Percentiles rank a stretch among this genome's conserved stretches.
These are phyloP conservation scores for Chaunax sp. DNA, from an alignment of 2,797 vertebrate species.

Conservation along the genomic window DNA sequence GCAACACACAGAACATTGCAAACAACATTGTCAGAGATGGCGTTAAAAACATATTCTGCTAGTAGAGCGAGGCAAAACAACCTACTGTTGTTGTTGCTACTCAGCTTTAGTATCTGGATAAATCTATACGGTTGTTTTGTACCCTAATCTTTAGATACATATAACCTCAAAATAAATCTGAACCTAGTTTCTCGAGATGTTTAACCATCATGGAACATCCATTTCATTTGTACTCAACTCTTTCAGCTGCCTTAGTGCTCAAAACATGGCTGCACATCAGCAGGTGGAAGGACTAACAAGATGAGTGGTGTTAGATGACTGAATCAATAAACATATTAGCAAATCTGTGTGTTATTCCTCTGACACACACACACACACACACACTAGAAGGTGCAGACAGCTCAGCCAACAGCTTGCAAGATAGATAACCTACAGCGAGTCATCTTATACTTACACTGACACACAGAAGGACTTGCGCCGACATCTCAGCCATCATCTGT, in stretches of 20 bases:
- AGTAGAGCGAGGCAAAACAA: background rate
- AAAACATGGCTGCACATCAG: conserved; percentile 37
- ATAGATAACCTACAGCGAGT: conserved; percentile 70
- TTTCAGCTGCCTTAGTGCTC: background rate
- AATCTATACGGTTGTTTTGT: background rate
- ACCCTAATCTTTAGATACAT: background rate
- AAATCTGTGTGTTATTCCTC: conserved; percentile 47
- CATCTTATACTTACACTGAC: conserved; percentile 48
- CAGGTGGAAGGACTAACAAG: conserved; percentile 44
- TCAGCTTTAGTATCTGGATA: background rate
- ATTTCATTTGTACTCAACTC: background rate
- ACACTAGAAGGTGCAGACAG: conserved; percentile 44
- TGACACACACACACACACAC: conserved; percentile 26
- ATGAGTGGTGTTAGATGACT: conserved; percentile 45
- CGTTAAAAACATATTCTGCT: background rate
- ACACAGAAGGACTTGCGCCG: conserved; percentile 15
- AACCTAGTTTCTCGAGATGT: background rate
- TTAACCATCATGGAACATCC: background rate
- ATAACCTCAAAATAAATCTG: background rate
- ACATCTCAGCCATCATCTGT: conserved; percentile 57
- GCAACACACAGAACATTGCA: background rate
- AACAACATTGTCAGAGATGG: background rate
- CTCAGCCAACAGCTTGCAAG: conserved; percentile 58
- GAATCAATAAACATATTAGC: conserved; percentile 68
- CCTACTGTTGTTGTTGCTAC: no score